phyloP scores from a whole-genome alignment of 2,888 invertebrate species.

The Busseola fusca region DNA sequence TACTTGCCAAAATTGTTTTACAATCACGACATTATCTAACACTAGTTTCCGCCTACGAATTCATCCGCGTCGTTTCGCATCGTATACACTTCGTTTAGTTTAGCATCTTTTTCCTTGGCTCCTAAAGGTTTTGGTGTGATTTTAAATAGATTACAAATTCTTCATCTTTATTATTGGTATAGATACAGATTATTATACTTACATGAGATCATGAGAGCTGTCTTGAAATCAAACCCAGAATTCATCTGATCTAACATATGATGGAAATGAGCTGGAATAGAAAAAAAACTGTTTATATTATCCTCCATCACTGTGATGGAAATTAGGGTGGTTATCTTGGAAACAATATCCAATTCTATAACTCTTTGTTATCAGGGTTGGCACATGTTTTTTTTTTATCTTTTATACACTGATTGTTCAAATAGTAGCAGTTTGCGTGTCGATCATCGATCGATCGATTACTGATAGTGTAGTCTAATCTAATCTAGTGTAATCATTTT shows the following conservation, averaged over 20 bases:
- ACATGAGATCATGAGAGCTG: constrained; percentile 93
- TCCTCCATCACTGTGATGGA: neutral
- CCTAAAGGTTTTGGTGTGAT: no score
- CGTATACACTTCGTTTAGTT: no score
- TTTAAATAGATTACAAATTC: no score
- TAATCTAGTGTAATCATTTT: neutral
- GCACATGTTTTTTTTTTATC: neutral
- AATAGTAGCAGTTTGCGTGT: neutral
- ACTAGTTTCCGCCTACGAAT: neutral
- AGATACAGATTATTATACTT: constrained; percentile 73
- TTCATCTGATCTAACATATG: constrained; percentile 95
- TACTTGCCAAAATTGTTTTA: constrained; percentile 42
- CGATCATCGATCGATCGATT: no score
- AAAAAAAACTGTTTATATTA: constrained; percentile 15
- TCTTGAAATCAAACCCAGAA: constrained; percentile 91
- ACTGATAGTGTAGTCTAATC: constrained; percentile 9
- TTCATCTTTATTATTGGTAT: no score
- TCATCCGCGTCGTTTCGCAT: no score
- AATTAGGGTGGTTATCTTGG: neutral
- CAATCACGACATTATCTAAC: constrained; percentile 13
- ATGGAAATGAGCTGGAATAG: constrained; percentile 95
- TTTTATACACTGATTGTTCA: constrained; percentile 4
- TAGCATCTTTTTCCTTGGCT: no score
- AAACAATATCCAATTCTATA: constrained; percentile 4
- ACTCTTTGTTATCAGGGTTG: neutral